phyloP scores from a whole-genome alignment of 1,140 invertebrate genomes.

The Diprion similis region DNA sequence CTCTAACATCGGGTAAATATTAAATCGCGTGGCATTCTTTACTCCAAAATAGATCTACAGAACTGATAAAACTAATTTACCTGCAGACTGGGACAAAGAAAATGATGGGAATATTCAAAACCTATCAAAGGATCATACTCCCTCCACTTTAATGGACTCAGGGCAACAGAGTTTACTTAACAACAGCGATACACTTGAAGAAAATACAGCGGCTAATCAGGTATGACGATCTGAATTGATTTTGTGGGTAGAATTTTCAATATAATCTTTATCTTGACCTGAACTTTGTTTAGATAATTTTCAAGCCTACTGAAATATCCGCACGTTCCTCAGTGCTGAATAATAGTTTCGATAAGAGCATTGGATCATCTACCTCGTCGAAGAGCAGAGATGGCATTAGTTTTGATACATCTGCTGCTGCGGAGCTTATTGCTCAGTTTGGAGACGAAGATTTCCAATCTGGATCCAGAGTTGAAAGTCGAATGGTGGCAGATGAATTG shows the following conservation, averaged over 20 bases:
- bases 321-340: slow-evolving; percentile 47
- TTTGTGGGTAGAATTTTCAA: not conserved
- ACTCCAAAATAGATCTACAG: not conserved
- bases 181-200: not conserved
- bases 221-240: no score
- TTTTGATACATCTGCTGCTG: slow-evolving; percentile 34
- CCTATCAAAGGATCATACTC: slow-evolving; percentile 23
- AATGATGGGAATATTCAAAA: slow-evolving; percentile 30
- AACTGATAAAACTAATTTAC: not conserved
- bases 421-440: slow-evolving; percentile 46
- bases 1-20: not conserved
- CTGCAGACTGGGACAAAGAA: slow-evolving; percentile 36
- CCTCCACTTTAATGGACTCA: slow-evolving; percentile 26
- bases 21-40: not conserved
- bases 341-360: slow-evolving; percentile 30
- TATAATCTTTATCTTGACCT: slow-evolving; percentile 18
- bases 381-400: slow-evolving; percentile 32
- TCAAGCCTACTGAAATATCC: slow-evolving; percentile 51
- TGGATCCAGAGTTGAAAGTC: slow-evolving; percentile 40
- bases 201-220: not conserved
- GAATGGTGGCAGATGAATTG: slow-evolving; percentile 45
- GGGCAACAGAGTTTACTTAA: not conserved
- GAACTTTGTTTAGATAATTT: slow-evolving; percentile 37
- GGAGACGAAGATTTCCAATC: slow-evolving; percentile 48
- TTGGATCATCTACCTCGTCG: slow-evolving; percentile 21